Evolutionary conservation across 1,140 invertebrate species (phyloP).

Genomic region (Paraescarpia echinospica): DNA sequence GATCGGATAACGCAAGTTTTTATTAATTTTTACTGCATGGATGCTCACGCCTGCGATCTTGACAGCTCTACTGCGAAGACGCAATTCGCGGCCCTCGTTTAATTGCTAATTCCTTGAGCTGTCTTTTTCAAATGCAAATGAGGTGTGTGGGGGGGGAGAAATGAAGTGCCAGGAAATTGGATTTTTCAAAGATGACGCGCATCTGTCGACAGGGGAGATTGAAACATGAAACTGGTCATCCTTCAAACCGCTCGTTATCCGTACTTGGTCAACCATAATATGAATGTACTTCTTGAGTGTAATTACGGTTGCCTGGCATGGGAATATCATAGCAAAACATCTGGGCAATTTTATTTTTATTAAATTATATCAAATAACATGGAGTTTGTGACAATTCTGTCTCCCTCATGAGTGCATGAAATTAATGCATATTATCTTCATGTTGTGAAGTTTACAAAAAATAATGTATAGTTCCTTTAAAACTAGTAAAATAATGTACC

Average conservation of each 20-base stretch:
- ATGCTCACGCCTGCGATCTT: not conserved
- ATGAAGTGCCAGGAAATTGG: not conserved
- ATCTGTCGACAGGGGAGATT: not conserved
- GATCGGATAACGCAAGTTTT: not conserved
- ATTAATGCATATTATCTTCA: not conserved
- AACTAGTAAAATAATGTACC: not conserved
- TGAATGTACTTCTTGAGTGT: not conserved
- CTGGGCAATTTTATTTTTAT: not conserved
- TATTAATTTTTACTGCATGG: conserved; percentile 1
- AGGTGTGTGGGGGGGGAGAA: not conserved
- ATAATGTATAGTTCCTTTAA: not conserved
- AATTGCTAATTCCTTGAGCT: not conserved
- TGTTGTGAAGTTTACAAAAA: not conserved
- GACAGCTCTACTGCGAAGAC: not conserved
- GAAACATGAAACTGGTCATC: not conserved
- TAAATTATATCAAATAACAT: not conserved
- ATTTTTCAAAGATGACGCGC: not conserved
- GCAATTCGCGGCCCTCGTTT: not conserved
- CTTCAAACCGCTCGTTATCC: not conserved
- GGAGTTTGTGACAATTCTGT: not conserved
- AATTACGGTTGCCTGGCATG: not conserved
- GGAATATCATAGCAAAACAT: not conserved
- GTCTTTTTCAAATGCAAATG: not conserved
- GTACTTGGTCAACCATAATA: not conserved
- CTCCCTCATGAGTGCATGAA: not conserved